Base-by-base conservation (phyloP, 1,140 invertebrate species). In the Eubasilissa regina region DNA sequence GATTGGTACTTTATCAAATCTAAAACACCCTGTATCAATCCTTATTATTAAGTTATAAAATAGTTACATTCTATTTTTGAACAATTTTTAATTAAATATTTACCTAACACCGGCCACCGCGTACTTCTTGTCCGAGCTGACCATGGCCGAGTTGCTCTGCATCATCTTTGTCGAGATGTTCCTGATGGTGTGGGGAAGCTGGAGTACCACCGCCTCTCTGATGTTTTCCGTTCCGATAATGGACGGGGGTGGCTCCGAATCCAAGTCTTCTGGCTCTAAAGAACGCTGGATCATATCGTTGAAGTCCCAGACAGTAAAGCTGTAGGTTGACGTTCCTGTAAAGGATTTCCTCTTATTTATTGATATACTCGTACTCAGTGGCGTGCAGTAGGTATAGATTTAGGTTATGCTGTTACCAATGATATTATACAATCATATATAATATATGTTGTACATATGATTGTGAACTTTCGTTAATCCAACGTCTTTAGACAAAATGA, bases 81-180 rank as follows among this genome's bases (percentile, higher is more conserved):
- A n/a, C n/a, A n/a, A n/a, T n/a, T n/a, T n/a, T n/a, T n/a, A n/a
- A n/a, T n/a, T n/a, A n/a, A 35, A 35, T 35, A 35, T 75, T 43
- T 83, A 95, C 94, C 94, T 92, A 0, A 99, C 97, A 17, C 97
- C 97, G 56, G 97, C 97, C 1, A 99, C 95, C 0, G 97, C 96
- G 86, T 97, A 98, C 84, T 97, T 94, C 84, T 96, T 94, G 55
- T 94, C 94, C 56, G 95, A 95, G 81, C 96, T 97, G 68, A 99
- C 90, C 88, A 97, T 96, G 47, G 97, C 93, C 0, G 96, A 97
- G 85, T 97, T 98, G 0, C 96, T 97, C 77, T 92, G 92, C 83
- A 97, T 92, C 88, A 96, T 94, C 85, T 94, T 95, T 0, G 96
- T 97, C 9, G 95, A 96, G 70, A 99, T 99, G 85, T 99, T 99